These are phyloP conservation scores for Hirundo rustica DNA, from an alignment of 2,797 vertebrate genomes.

Conservation along the genomic window DNA sequence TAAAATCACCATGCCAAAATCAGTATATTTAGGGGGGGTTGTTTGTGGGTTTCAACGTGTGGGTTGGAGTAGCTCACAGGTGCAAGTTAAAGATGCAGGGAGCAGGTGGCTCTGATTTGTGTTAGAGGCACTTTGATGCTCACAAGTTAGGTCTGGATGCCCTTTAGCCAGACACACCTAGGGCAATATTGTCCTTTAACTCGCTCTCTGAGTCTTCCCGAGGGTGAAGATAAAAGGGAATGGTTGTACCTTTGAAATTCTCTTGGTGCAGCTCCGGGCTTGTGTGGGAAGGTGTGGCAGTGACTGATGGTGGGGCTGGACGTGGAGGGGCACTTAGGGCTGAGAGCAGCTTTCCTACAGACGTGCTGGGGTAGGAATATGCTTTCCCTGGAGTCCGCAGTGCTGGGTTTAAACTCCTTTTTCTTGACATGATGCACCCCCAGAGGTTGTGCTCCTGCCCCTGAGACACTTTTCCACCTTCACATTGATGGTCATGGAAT, in stretches of 20 bases:
- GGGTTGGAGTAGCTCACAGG: background rate
- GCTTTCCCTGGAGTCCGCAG: background rate
- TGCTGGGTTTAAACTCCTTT: background rate
- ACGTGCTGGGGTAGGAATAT: fast-evolving
- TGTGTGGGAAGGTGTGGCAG: background rate
- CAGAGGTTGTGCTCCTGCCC: fast-evolving
- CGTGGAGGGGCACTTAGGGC: fast-evolving
- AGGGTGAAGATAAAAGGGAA: background rate
- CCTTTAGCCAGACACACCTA: background rate
- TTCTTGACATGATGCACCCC: fast-evolving
- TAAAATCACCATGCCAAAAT: background rate
- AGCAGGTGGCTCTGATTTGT: background rate
- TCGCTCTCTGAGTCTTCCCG: background rate
- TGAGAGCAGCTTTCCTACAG: background rate
- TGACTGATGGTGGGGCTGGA: background rate
- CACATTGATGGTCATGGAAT: fast-evolving
- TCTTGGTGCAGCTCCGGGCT: fast-evolving
- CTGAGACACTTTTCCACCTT: background rate
- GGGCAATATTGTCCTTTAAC: background rate
- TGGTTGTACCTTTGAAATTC: background rate
- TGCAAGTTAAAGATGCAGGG: background rate
- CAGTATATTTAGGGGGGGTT: background rate
- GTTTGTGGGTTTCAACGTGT: background rate
- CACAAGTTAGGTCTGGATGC: background rate
- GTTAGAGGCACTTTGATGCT: background rate